A percentile compares a stretch with the other conserved stretches of the same genome.
Evolutionary conservation across 2,797 vertebrate species (phyloP).

Genomic region (Okamejei kenojei): DNA sequence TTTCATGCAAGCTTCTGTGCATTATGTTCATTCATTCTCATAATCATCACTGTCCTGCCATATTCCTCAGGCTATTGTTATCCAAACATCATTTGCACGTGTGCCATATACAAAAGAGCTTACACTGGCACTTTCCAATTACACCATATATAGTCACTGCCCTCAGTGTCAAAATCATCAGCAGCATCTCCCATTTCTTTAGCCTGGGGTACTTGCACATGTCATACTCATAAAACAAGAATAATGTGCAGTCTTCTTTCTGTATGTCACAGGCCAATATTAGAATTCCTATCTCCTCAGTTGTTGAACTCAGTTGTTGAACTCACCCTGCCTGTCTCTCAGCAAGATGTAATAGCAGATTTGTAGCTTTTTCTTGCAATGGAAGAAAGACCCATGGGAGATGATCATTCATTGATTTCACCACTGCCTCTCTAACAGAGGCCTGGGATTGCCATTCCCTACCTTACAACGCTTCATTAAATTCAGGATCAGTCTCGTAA

Average conservation of each 20-base stretch:
- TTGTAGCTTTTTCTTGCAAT: background rate
- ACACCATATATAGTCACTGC: background rate
- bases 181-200: background rate
- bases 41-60: background rate
- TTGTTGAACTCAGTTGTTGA: no score
- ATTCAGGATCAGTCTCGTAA: background rate
- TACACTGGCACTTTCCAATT: constrained; percentile 6
- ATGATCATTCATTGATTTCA: background rate
- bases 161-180: background rate
- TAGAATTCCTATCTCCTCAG: background rate
- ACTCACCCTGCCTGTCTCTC: background rate
- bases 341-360: background rate
- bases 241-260: background rate
- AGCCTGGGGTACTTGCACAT: background rate
- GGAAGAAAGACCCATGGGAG: background rate
- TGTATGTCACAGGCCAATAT: background rate
- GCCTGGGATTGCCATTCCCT: background rate
- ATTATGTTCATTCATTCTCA: constrained; percentile 17
- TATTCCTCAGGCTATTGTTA: background rate
- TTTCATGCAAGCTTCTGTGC: background rate
- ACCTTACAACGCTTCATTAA: background rate
- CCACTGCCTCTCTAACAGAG: background rate
- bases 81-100: background rate
- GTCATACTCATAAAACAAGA: background rate
- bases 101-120: background rate